A percentile compares a stretch with the other conserved stretches of the same genome.
Evolutionary conservation across 2,888 invertebrate species (phyloP).

Genomic region (Podotricha telesiphe): DNA sequence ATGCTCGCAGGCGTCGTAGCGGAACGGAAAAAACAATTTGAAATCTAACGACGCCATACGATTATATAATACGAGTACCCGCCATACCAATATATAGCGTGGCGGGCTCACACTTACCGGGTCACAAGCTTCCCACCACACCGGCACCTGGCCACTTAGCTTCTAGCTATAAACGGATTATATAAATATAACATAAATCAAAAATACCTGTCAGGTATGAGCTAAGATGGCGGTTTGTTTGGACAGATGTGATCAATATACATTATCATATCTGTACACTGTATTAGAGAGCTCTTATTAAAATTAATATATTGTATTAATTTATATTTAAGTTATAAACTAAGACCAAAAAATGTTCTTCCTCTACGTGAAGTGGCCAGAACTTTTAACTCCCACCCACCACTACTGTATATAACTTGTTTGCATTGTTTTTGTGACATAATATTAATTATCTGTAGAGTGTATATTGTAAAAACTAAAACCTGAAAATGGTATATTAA

Average conservation of each 20-base stretch:
- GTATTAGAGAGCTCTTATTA: slow-evolving; percentile 28
- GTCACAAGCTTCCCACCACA: slow-evolving; percentile 67
- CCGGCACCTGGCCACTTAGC: slow-evolving; percentile 76
- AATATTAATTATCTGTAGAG: slow-evolving; percentile 59
- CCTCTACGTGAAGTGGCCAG: slow-evolving; percentile 68
- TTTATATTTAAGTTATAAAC: slow-evolving; percentile 49
- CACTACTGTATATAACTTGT: slow-evolving; percentile 72
- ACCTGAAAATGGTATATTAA: neutral
- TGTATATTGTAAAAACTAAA: slow-evolving; percentile 54
- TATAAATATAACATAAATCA: slow-evolving; percentile 13
- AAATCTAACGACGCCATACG: slow-evolving; percentile 50
- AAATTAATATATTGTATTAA: slow-evolving; percentile 43
- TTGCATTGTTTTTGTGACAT: slow-evolving; percentile 60
- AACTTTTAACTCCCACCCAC: slow-evolving; percentile 71
- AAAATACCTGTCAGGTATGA: slow-evolving; percentile 17
- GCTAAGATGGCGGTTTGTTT: slow-evolving; percentile 24
- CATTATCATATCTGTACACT: slow-evolving; percentile 13
- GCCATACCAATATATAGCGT: slow-evolving; percentile 7
- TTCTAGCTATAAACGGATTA: slow-evolving; percentile 40
- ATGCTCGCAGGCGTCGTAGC: slow-evolving; percentile 88
- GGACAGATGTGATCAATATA: slow-evolving; percentile 11
- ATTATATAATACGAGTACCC: slow-evolving; percentile 22
- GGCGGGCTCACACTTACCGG: slow-evolving; percentile 15
- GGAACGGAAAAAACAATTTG: slow-evolving; percentile 88
- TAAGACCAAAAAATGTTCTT: slow-evolving; percentile 60